Evolutionary conservation across 2,888 invertebrate genomes (phyloP), one percentile per base, ranked within the genome.

Genomic region (Drosophila greeni): DNA sequence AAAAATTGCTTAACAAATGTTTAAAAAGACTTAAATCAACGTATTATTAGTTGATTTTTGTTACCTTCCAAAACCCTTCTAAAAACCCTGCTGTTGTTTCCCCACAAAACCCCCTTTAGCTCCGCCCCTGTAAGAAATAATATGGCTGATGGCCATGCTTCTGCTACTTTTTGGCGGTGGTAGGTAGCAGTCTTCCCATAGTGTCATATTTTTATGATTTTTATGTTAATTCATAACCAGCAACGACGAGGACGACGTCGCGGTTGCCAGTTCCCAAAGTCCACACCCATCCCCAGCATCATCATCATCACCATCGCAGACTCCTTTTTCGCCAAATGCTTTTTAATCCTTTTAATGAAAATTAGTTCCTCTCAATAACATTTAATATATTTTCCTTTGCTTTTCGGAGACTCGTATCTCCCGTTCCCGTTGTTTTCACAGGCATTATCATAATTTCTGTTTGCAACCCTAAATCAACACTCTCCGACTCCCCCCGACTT

Each of bases 261-360:
- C 54, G 51, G 52, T 52, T 54, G 43, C 42, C 40, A 64, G 43
- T 12, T 20, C 36, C 29, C 26, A 12, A 49, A 53, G 20, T 16
- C 33, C 18, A n/a, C 5, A 2, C 14, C 40, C 24, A 34, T 8
- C 57, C 39, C 18, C 36, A 14, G 14, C 20, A 20, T 20, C 20
- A 20, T 20, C 20, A 20, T 20, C 20, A 20, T n/a, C 18, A 11
- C 6, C 55, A 7, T 34, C n/a, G 37, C 59, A 29, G 59, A 42
- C 61, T 51, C 61, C 42, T 51, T 23, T 23, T 64, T 45, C 57
- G 70, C 74, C 73, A 75, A 71, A 81, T 82, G 77, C 81, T 85
- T 87, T 86, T 86, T 87, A 87, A 87, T 86, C 87, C 87, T 83
- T 87, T 87, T 87, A 86, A 86, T 86, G 85, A 85, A 86, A 86